Evolutionary conservation across 92 coral and sea anemone species (phyloP).

Genomic region (Paramuricea clavata): DNA sequence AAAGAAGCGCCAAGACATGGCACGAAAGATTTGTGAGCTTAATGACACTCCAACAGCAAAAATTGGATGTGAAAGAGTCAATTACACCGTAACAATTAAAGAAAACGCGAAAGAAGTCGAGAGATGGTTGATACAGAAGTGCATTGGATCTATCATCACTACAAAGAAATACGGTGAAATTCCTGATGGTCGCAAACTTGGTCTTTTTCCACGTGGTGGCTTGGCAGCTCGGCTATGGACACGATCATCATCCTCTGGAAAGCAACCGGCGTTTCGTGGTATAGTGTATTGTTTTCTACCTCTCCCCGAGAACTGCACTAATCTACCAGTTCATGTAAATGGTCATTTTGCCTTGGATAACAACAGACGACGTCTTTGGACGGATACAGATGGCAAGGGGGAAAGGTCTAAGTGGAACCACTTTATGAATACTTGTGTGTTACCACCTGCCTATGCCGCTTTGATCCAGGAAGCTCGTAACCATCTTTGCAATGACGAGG

Average conservation of each 20-base stretch:
- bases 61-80: constrained; percentile 56
- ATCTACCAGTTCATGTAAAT: constrained; percentile 16
- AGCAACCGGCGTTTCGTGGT: neutral
- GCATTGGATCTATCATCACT: constrained; percentile 61
- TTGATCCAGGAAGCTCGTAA: constrained; percentile 15
- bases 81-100: constrained; percentile 68
- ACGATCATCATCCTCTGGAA: neutral
- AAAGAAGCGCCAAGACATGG: constrained; percentile 65
- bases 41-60: constrained; percentile 43
- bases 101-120: constrained; percentile 68
- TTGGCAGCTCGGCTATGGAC: neutral
- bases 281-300: constrained; percentile 18
- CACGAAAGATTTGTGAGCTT: constrained; percentile 39
- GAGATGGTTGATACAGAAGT: constrained; percentile 80
- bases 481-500: neutral
- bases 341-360: constrained; percentile 26
- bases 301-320: neutral
- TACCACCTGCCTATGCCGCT: constrained; percentile 7
- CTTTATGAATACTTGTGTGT: neutral
- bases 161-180: neutral
- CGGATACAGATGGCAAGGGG: neutral
- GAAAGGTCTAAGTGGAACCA: neutral
- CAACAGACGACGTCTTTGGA: constrained; percentile 8
- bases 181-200: constrained; percentile 1
- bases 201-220: constrained; percentile 10